phyloP scores from a whole-genome alignment of 2,797 vertebrate species.

The Oophaga sylvatica region DNA sequence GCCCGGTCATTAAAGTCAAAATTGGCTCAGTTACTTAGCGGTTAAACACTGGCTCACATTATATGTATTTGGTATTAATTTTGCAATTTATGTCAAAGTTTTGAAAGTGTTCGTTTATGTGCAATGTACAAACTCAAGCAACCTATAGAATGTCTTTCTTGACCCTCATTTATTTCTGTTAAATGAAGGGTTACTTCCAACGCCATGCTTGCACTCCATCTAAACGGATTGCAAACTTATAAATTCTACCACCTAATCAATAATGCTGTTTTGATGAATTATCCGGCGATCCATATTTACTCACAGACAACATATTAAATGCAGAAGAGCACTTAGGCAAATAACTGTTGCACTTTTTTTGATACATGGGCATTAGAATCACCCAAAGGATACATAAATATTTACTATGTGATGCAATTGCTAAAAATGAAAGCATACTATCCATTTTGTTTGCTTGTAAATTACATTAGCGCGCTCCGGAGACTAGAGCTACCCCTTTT shows the following conservation, averaged over 20 bases:
- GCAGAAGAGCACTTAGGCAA: slow-evolving; percentile 52
- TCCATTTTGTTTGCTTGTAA: slow-evolving; percentile 58
- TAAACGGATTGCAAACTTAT: slow-evolving; percentile 17
- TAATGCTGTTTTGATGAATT: slow-evolving; percentile 31
- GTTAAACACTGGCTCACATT: too few species aligned
- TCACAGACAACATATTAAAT: slow-evolving; percentile 47
- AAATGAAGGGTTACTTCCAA: background rate
- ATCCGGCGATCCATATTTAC: slow-evolving; percentile 39
- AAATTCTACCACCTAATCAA: slow-evolving; percentile 35
- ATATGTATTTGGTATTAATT: too few species aligned
- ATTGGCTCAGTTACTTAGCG: too few species aligned
- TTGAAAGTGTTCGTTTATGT: too few species aligned
- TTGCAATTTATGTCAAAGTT: too few species aligned
- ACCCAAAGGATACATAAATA: slow-evolving; percentile 60
- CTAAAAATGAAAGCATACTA: slow-evolving; percentile 55
- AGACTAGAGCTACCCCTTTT: slow-evolving; percentile 32
- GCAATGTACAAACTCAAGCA: too few species aligned
- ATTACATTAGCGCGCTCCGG: slow-evolving; percentile 56
- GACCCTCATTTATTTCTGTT: background rate
- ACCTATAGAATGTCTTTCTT: too few species aligned
- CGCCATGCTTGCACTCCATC: background rate
- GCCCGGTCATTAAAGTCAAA: too few species aligned
- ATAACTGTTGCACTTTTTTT: slow-evolving; percentile 52
- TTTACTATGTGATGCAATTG: slow-evolving; percentile 52
- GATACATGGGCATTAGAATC: slow-evolving; percentile 44